phyloP scores from a whole-genome alignment of 2,888 invertebrate species.

The Dynastes grantii region DNA sequence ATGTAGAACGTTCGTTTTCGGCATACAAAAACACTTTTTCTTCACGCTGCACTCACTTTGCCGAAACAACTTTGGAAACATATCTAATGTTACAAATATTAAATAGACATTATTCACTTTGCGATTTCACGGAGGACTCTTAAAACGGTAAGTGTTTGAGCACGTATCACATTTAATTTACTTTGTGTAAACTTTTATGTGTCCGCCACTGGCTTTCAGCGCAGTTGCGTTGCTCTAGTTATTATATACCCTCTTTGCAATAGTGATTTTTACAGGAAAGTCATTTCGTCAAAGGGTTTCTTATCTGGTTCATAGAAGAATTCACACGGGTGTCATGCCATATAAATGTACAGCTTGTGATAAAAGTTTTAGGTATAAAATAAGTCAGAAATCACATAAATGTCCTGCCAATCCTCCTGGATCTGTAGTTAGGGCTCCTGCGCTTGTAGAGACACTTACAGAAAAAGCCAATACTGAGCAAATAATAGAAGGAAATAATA shows the following conservation, averaged over 20 bases:
- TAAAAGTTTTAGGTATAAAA: slow-evolving; percentile 89
- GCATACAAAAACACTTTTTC: too few species aligned
- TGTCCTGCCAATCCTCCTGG: slow-evolving; percentile 79
- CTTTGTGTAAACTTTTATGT: too few species aligned
- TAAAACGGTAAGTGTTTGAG: too few species aligned
- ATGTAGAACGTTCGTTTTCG: too few species aligned
- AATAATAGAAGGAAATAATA: not conserved
- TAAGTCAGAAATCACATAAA: slow-evolving; percentile 88
- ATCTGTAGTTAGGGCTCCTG: slow-evolving; percentile 69
- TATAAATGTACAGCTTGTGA: slow-evolving; percentile 87
- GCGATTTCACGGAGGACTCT: too few species aligned
- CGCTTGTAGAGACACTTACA: slow-evolving; percentile 52
- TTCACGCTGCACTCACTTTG: too few species aligned
- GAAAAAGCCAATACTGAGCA: slow-evolving; percentile 32
- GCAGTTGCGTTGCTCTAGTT: too few species aligned
- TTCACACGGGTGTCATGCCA: slow-evolving; percentile 90
- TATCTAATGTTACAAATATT: too few species aligned
- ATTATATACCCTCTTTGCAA: not conserved
- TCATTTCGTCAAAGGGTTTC: slow-evolving; percentile 90
- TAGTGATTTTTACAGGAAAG: slow-evolving; percentile 76
- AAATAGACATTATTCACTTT: too few species aligned
- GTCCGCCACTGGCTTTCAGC: too few species aligned
- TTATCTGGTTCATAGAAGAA: slow-evolving; percentile 87
- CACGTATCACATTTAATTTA: too few species aligned
- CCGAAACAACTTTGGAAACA: too few species aligned